Evolutionary conservation across 1,140 invertebrate genomes (phyloP).

Genomic region (Pectinophora gossypiella): DNA sequence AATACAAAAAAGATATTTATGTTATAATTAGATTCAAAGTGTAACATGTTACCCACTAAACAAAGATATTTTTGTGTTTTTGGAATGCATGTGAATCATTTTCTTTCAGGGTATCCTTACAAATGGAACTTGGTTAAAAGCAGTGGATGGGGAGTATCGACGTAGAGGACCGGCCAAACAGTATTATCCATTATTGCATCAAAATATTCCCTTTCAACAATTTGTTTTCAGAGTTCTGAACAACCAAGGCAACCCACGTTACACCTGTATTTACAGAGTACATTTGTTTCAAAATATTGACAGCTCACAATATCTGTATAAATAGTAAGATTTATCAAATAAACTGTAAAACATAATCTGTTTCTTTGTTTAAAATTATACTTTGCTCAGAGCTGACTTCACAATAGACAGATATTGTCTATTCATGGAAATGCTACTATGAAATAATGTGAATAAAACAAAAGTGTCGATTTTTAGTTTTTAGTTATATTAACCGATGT

Average conservation of each 20-base stretch:
- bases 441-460: slow-evolving; percentile 24
- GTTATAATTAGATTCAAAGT: too few relatives aligned
- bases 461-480: slow-evolving; percentile 20
- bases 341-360: too few relatives aligned
- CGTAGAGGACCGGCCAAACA: slow-evolving; percentile 50
- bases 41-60: too few relatives aligned
- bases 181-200: slow-evolving; percentile 39
- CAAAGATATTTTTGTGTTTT: too few relatives aligned
- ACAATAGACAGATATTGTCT: too few relatives aligned
- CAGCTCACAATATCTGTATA: too few relatives aligned
- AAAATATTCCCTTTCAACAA: slow-evolving; percentile 27
- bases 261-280: slow-evolving; percentile 63
- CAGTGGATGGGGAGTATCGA: slow-evolving; percentile 36
- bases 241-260: slow-evolving; percentile 57
- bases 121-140: slow-evolving; percentile 47
- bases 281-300: slow-evolving; percentile 44
- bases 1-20: too few relatives aligned
- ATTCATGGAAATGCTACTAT: too few relatives aligned
- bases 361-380: too few relatives aligned
- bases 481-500: slow-evolving; percentile 38
- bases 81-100: too few relatives aligned
- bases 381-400: too few relatives aligned
- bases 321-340: too few relatives aligned
- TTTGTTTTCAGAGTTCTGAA: slow-evolving; percentile 50
- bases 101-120: slow-evolving; percentile 42